A percentile compares a stretch with the other conserved stretches of the same genome.
Evolutionary conservation across 2,888 invertebrate species (phyloP).

Genomic region (Laothoe populi): DNA sequence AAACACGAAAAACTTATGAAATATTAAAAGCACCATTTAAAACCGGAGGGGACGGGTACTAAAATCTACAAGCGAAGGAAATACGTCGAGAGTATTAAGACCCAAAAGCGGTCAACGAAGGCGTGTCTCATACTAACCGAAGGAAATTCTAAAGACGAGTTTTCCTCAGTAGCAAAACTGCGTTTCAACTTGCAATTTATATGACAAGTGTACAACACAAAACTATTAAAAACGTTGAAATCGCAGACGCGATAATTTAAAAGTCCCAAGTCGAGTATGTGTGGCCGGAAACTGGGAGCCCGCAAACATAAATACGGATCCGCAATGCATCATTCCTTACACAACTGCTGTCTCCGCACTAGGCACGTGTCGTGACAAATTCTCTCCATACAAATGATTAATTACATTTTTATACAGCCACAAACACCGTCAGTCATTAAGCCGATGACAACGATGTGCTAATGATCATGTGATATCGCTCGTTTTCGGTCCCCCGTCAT

Average conservation of each 20-base stretch:
- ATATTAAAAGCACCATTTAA: constrained; percentile 66
- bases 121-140: constrained; percentile 45
- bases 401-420: constrained; percentile 10
- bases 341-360: constrained; percentile 43
- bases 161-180: constrained; percentile 62
- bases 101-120: constrained; percentile 51
- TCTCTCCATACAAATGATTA: constrained; percentile 32
- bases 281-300: constrained; percentile 52
- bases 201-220: constrained; percentile 28
- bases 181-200: constrained; percentile 33
- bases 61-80: constrained; percentile 10
- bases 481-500: constrained; percentile 53
- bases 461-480: constrained; percentile 46
- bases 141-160: constrained; percentile 49
- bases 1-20: constrained; percentile 77
- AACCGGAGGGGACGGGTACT: constrained; percentile 32
- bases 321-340: constrained; percentile 67
- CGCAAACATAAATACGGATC: constrained; percentile 57
- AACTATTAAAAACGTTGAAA: background rate
- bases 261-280: constrained; percentile 25
- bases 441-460: constrained; percentile 37
- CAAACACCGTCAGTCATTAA: constrained; percentile 19
- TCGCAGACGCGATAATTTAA: background rate
- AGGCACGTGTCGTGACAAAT: constrained; percentile 32
- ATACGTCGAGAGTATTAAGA: constrained; percentile 49